These are phyloP conservation scores for Scaptodrosophila lebanonensis DNA, from an alignment of 1,140 invertebrate species.

Conservation along the genomic window DNA sequence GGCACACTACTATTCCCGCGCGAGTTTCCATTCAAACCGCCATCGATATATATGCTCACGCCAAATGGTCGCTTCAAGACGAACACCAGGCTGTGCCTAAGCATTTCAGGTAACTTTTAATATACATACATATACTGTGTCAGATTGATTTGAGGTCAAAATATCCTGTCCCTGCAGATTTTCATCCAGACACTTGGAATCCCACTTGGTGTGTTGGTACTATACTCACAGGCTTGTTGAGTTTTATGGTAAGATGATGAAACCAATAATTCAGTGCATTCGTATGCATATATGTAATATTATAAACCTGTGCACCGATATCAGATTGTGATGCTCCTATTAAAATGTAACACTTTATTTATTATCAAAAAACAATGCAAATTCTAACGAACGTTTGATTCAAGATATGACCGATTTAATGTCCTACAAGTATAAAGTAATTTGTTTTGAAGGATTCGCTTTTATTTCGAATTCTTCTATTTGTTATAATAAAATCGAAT, in stretches of 20 bases:
- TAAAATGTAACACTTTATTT: neutral
- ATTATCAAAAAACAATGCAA: too few species aligned
- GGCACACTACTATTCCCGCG: constrained; percentile 97
- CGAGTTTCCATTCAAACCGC: constrained; percentile 99
- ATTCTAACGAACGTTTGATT: too few species aligned
- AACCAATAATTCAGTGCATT: too few species aligned
- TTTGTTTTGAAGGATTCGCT: too few species aligned
- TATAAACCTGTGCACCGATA: too few species aligned
- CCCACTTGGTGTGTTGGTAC: constrained; percentile 98
- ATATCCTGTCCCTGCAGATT: constrained; percentile 81
- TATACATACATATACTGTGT: too few species aligned
- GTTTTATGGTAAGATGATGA: constrained; percentile 84
- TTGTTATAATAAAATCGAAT: too few species aligned
- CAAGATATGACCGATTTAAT: too few species aligned
- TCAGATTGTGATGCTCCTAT: neutral
- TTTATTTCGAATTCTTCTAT: too few species aligned
- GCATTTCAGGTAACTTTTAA: constrained; percentile 83
- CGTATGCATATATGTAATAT: too few species aligned
- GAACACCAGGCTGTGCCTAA: constrained; percentile 95
- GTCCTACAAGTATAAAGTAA: too few species aligned
- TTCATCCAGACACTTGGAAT: constrained; percentile 99
- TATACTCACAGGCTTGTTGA: constrained; percentile 94
- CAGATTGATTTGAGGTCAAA: too few species aligned
- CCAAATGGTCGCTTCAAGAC: constrained; percentile 96
- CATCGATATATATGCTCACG: constrained; percentile 98